Evolutionary conservation across 1,140 invertebrate genomes (phyloP).

Genomic region (Helicorthomorpha holstii): DNA sequence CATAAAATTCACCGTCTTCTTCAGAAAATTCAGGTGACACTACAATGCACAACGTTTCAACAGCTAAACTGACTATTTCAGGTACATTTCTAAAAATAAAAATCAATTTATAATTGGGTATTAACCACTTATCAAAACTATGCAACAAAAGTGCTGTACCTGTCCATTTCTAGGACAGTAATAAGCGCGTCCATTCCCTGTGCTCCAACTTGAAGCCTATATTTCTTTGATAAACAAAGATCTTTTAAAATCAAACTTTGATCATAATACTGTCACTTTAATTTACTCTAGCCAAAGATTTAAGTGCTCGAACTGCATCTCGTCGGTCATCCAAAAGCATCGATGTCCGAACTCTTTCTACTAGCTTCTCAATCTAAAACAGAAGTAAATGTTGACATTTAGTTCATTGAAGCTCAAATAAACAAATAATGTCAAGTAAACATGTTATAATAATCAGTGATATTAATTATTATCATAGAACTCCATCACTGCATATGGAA

Average conservation of each 20-base stretch:
- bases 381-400: conserved; percentile 8
- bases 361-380: conserved; percentile 69
- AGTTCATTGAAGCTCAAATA: not conserved
- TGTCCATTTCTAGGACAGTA: conserved; percentile 30
- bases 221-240: conserved; percentile 40
- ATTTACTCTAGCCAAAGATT: conserved; percentile 61
- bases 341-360: conserved; percentile 79
- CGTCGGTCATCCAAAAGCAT: conserved; percentile 83
- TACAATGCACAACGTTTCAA: conserved; percentile 84
- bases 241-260: conserved; percentile 11
- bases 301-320: conserved; percentile 89
- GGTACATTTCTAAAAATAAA: conserved; percentile 44
- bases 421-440: too few species aligned
- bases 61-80: conserved; percentile 77
- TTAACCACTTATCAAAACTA: conserved; percentile 1
- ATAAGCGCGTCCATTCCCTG: conserved; percentile 78
- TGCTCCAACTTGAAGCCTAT: conserved; percentile 86
- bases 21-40: conserved; percentile 59
- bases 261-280: conserved; percentile 1
- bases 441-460: too few species aligned
- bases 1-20: conserved; percentile 17
- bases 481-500: conserved; percentile 2
- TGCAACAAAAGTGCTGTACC: conserved; percentile 12
- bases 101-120: not conserved
- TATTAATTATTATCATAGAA: too few species aligned